A percentile compares a stretch with the other conserved stretches of the same genome.
Conservation (phyloP, 2,113 vertebrate species). For the Silurus meridionalis region DNA sequence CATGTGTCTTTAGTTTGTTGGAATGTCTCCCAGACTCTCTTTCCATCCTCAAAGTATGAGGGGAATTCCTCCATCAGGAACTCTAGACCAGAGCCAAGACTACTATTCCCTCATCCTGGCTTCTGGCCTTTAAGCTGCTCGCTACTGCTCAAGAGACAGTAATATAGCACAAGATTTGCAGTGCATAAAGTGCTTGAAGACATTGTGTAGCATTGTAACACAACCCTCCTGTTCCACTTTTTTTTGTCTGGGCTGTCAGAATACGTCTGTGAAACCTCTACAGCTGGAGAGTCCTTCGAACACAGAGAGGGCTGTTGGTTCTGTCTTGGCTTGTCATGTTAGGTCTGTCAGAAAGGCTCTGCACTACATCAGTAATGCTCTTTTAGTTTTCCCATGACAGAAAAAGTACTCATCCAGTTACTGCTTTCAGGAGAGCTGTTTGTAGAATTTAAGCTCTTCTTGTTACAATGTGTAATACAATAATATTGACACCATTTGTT, state of each 20-base stretch:
- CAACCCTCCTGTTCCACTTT: not conserved
- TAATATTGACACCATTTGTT: too few species aligned
- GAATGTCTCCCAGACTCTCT: slow-evolving; percentile 11
- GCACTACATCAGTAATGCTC: not conserved
- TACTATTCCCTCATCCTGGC: not conserved
- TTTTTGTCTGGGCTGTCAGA: not conserved
- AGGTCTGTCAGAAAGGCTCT: slow-evolving; percentile 9
- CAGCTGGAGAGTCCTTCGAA: not conserved
- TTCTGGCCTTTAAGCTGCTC: not conserved
- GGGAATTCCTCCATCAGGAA: slow-evolving; percentile 3
- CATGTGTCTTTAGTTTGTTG: slow-evolving; percentile 7
- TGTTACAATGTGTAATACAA: not conserved
- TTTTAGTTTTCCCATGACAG: not conserved
- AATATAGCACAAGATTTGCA: not conserved
- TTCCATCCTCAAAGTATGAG: not conserved
- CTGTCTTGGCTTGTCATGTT: not conserved
- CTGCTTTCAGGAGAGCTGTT: too few species aligned
- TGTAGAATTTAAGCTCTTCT: not conserved
- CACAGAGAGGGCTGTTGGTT: not conserved
- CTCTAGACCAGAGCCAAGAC: not conserved
- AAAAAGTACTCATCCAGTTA: not conserved
- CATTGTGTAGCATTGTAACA: not conserved
- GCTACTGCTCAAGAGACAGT: not conserved
- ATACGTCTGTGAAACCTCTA: not conserved
- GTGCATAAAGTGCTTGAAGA: not conserved